phyloP scores from a whole-genome alignment of 2,113 vertebrate genomes.

The Xenotilapia longispinis region DNA sequence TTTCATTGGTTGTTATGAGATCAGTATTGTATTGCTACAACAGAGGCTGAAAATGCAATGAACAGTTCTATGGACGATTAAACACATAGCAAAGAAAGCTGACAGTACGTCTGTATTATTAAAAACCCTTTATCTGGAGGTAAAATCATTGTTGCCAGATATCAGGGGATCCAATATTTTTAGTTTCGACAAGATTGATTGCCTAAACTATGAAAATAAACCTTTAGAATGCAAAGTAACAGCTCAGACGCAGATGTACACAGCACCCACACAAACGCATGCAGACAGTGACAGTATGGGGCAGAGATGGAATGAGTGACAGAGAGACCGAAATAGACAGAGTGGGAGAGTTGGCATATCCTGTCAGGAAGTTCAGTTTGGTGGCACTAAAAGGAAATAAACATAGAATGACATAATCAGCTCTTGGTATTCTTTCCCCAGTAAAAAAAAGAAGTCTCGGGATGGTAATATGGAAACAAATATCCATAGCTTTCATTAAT shows the following conservation, averaged over 20 bases:
- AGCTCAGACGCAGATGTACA: neutral
- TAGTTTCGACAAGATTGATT: neutral
- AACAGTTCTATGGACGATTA: neutral
- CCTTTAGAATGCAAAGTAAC: neutral
- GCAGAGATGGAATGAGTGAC: neutral
- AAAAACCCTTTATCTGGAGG: neutral
- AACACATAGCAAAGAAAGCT: neutral
- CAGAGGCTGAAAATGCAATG: neutral
- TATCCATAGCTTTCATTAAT: neutral
- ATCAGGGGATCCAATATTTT: neutral
- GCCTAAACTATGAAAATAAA: neutral
- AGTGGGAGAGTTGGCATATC: neutral
- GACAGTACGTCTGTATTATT: neutral
- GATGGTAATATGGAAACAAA: neutral
- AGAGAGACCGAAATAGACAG: neutral
- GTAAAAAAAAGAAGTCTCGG: accelerated
- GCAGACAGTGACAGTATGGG: neutral
- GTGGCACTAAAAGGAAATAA: conserved; percentile 22
- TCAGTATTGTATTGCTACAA: neutral
- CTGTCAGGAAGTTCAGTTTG: conserved; percentile 40
- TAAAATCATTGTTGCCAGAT: neutral
- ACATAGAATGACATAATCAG: neutral
- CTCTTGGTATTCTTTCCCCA: neutral
- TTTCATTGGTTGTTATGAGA: neutral
- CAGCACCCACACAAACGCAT: neutral